A percentile compares a stretch with the other conserved stretches of the same genome.
Conservation (phyloP, 2,888 invertebrate genomes). For the Linyphia triangularis region DNA sequence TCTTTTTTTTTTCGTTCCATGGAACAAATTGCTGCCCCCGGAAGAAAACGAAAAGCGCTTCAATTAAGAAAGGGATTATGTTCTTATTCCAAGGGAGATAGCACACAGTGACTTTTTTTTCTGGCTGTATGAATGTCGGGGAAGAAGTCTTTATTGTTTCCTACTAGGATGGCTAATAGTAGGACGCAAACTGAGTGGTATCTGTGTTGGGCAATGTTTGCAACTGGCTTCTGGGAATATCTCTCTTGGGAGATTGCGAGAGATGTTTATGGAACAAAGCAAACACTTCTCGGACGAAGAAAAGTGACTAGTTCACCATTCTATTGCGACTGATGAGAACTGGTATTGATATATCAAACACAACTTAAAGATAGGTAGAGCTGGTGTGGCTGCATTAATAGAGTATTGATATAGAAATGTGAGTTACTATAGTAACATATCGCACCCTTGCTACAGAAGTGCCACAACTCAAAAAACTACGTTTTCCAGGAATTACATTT, state of each 20-base stretch:
- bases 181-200: slow-evolving; percentile 11
- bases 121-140: slow-evolving; percentile 20
- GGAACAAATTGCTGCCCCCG: slow-evolving; percentile 50
- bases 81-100: slow-evolving; percentile 58
- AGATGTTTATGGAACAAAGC: slow-evolving; percentile 19
- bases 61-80: slow-evolving; percentile 71
- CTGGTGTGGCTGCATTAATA: too few species aligned
- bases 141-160: slow-evolving; percentile 51
- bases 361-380: too few species aligned
- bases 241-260: slow-evolving; percentile 2
- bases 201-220: slow-evolving; percentile 33
- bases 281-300: background rate
- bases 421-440: too few species aligned
- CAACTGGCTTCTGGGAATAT: slow-evolving; percentile 8
- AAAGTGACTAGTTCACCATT: slow-evolving; percentile 19
- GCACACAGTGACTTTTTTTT: slow-evolving; percentile 26
- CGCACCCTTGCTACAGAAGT: too few species aligned
- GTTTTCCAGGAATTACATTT: too few species aligned
- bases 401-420: too few species aligned
- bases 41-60: slow-evolving; percentile 59
- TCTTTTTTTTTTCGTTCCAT: background rate
- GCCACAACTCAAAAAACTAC: too few species aligned
- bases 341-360: too few species aligned
- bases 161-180: slow-evolving; percentile 34
- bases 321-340: background rate